Evolutionary conservation across 2,888 invertebrate species (phyloP).

Genomic region (Mamestra brassicae): DNA sequence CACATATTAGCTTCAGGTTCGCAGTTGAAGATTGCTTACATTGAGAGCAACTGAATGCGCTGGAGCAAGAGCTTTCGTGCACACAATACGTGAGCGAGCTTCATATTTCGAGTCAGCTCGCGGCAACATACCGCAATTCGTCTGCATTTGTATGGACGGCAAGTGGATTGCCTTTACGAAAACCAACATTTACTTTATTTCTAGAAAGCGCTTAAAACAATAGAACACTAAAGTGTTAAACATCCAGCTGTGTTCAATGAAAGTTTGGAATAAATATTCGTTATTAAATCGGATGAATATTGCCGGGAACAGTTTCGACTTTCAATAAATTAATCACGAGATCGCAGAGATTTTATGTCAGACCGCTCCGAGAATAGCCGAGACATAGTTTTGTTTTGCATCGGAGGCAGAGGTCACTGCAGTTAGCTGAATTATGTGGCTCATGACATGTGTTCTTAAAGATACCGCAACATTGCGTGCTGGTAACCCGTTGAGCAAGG

Average conservation of each 20-base stretch:
- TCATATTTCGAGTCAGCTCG: slow-evolving; percentile 39
- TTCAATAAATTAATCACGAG: slow-evolving; percentile 56
- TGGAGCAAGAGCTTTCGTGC: slow-evolving; percentile 41
- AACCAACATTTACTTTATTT: slow-evolving; percentile 5
- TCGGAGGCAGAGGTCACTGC: slow-evolving; percentile 76
- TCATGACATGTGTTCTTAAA: slow-evolving; percentile 70
- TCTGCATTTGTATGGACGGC: slow-evolving; percentile 26
- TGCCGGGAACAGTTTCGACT: slow-evolving; percentile 27
- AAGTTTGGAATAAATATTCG: not conserved
- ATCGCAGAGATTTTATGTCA: slow-evolving; percentile 69
- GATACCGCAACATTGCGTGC: slow-evolving; percentile 78
- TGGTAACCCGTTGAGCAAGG: slow-evolving; percentile 62
- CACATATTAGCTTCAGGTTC: slow-evolving; percentile 41
- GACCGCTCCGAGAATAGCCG: slow-evolving; percentile 74
- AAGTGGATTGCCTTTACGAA: slow-evolving; percentile 19
- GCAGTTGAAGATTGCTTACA: slow-evolving; percentile 30
- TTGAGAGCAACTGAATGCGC: slow-evolving; percentile 13
- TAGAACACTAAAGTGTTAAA: not conserved
- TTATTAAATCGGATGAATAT: slow-evolving; percentile 1
- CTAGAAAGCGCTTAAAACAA: not conserved
- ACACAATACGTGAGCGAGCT: slow-evolving; percentile 41
- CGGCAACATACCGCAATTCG: slow-evolving; percentile 27
- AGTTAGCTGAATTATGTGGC: slow-evolving; percentile 68
- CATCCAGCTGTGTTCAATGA: not conserved
- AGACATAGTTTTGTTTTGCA: slow-evolving; percentile 77